phyloP scores from a whole-genome alignment of 2,888 invertebrate species.

The Volucella inanis region DNA sequence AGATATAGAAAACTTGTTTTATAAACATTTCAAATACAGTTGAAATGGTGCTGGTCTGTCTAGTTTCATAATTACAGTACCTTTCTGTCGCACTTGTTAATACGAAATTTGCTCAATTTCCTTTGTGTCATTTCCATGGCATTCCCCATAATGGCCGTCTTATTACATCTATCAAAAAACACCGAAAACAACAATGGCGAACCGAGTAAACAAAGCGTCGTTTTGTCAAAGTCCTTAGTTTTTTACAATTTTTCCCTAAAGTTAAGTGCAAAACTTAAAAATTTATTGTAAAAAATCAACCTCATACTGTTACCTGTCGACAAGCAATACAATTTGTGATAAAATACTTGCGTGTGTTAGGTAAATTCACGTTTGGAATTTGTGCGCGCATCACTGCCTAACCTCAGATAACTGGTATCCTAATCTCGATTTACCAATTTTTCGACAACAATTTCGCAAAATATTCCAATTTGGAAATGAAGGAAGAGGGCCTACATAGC shows the following conservation, averaged over 20 bases:
- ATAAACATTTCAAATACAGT: not conserved
- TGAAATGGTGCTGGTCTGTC: slow-evolving; percentile 8
- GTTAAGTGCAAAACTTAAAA: slow-evolving; percentile 63
- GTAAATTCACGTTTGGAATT: slow-evolving; percentile 44
- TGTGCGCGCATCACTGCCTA: slow-evolving; percentile 69
- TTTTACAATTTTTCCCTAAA: slow-evolving; percentile 73
- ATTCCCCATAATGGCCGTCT: slow-evolving; percentile 57
- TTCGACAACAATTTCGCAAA: slow-evolving; percentile 39
- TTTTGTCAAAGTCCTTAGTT: slow-evolving; percentile 79
- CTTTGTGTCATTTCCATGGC: slow-evolving; percentile 18
- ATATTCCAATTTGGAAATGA: slow-evolving; percentile 58
- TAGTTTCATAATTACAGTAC: not conserved
- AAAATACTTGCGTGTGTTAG: slow-evolving; percentile 26
- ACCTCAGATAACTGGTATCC: slow-evolving; percentile 30
- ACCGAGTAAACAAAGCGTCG: slow-evolving; percentile 81
- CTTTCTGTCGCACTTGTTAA: not conserved
- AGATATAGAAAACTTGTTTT: not conserved
- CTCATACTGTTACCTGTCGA: slow-evolving; percentile 58
- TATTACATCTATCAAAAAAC: slow-evolving; percentile 71
- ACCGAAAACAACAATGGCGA: slow-evolving; percentile 79
- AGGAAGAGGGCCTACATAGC: slow-evolving; percentile 62
- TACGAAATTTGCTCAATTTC: slow-evolving; percentile 35
- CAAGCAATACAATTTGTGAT: slow-evolving; percentile 35
- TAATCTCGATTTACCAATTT: slow-evolving; percentile 36
- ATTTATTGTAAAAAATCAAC: slow-evolving; percentile 75